Percentiles rank a stretch among this genome's conserved stretches.
Conservation (phyloP, 2,113 vertebrate genomes). For the Nothocercus julius region DNA sequence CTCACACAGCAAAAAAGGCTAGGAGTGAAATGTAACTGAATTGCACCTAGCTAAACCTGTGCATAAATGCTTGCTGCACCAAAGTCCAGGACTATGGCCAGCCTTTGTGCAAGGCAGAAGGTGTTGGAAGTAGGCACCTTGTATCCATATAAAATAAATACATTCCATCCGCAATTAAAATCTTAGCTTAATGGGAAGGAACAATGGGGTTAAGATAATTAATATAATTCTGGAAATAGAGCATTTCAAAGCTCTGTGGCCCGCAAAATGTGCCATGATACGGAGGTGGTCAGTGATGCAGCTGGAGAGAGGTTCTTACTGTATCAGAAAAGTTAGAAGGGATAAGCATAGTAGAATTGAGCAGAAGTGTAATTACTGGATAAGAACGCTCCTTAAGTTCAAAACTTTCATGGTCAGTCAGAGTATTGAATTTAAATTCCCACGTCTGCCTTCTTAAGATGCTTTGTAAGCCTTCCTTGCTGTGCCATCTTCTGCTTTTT, state of each 20-base stretch:
- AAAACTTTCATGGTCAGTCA: neutral
- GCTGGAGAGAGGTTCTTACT: neutral
- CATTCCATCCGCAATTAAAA: neutral
- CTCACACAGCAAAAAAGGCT: neutral
- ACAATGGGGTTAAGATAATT: neutral
- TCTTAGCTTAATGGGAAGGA: neutral
- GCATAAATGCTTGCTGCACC: neutral
- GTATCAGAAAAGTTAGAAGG: neutral
- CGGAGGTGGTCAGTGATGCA: neutral
- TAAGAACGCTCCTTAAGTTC: neutral
- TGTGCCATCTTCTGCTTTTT: neutral
- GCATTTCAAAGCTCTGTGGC: neutral
- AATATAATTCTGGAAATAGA: neutral
- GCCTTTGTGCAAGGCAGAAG: neutral
- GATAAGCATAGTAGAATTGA: neutral
- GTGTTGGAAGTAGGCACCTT: neutral
- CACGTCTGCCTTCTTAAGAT: neutral
- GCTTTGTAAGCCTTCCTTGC: neutral
- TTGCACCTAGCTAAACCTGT: neutral
- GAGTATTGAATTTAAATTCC: neutral
- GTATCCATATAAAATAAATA: neutral
- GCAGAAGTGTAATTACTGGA: neutral
- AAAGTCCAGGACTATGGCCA: neutral
- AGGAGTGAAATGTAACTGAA: neutral
- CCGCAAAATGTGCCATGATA: too few relatives aligned